These are phyloP conservation scores for Nannobrachium achirus DNA, from an alignment of 2,113 vertebrate species.

Conservation along the genomic window DNA sequence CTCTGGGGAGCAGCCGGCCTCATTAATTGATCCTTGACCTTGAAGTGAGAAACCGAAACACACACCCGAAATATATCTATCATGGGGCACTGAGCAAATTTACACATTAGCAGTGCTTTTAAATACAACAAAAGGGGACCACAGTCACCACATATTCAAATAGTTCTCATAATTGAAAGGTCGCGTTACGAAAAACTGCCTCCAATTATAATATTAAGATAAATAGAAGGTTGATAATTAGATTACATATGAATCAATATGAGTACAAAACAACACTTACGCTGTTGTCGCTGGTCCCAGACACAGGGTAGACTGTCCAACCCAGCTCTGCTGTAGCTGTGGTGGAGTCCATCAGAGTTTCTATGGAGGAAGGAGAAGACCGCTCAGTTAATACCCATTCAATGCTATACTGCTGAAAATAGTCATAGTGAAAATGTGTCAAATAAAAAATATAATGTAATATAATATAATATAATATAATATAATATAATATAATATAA, in stretches of 20 bases:
- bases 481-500: background rate
- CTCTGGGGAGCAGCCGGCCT: constrained; percentile 2
- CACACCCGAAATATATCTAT: constrained; percentile 27
- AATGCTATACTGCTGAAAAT: too few species aligned
- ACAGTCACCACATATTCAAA: constrained; percentile 2
- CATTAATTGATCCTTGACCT: constrained; percentile 61
- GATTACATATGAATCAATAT: background rate
- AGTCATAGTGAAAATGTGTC: too few species aligned
- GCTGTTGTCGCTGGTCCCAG: constrained; percentile 89
- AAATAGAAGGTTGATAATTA: background rate
- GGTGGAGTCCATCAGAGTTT: constrained; percentile 98
- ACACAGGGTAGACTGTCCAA: constrained; percentile 94
- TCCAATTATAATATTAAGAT: constrained; percentile 2
- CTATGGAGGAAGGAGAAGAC: constrained; percentile 70
- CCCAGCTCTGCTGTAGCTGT: constrained; percentile 97
- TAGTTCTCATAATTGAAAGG: background rate
- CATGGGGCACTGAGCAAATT: constrained; percentile 40
- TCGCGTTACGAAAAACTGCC: background rate
- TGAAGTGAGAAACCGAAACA: constrained; percentile 67
- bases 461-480: background rate
- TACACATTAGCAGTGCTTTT: constrained; percentile 37
- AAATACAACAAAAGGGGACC: constrained; percentile 9
- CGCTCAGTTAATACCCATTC: too few species aligned
- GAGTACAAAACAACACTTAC: constrained; percentile 64
- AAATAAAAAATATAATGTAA: background rate